Conservation (phyloP, 2,113 vertebrate species). For the Nerophis ophidion region DNA sequence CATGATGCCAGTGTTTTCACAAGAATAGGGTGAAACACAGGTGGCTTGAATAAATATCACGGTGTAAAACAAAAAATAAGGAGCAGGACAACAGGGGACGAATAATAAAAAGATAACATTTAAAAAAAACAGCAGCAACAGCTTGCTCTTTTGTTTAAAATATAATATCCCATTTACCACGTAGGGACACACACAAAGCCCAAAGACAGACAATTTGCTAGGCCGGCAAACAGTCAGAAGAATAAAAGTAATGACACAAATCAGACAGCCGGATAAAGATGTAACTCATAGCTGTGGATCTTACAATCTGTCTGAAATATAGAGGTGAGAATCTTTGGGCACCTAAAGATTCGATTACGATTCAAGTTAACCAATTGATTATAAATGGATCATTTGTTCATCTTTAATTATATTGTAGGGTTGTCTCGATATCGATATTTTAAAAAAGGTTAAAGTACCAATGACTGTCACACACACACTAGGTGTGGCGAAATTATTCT, state of each 20-base stretch:
- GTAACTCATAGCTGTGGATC: neutral
- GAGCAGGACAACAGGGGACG: neutral
- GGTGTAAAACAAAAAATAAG: constrained; percentile 11
- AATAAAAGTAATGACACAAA: constrained; percentile 16
- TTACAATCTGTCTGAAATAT: too few species aligned
- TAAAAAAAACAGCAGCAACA: constrained; percentile 34
- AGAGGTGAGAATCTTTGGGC: too few species aligned
- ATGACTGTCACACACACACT: too few species aligned
- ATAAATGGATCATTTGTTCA: neutral
- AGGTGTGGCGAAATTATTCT: too few species aligned
- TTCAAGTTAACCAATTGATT: neutral
- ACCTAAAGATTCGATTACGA: too few species aligned
- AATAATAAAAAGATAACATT: constrained; percentile 52
- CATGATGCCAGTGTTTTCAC: neutral
- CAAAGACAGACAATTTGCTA: constrained; percentile 6
- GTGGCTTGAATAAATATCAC: constrained; percentile 8
- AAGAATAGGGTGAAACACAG: constrained; percentile 4
- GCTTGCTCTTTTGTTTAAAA: constrained; percentile 47
- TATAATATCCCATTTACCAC: constrained; percentile 40
- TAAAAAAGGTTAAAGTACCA: too few species aligned
- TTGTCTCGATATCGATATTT: too few species aligned
- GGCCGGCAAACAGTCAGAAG: constrained; percentile 5
- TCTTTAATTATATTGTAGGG: too few species aligned
- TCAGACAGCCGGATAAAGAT: constrained; percentile 8
- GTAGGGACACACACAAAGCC: constrained; percentile 23